phyloP scores from a whole-genome alignment of 2,113 vertebrate genomes.

The Phodopus roborovskii region DNA sequence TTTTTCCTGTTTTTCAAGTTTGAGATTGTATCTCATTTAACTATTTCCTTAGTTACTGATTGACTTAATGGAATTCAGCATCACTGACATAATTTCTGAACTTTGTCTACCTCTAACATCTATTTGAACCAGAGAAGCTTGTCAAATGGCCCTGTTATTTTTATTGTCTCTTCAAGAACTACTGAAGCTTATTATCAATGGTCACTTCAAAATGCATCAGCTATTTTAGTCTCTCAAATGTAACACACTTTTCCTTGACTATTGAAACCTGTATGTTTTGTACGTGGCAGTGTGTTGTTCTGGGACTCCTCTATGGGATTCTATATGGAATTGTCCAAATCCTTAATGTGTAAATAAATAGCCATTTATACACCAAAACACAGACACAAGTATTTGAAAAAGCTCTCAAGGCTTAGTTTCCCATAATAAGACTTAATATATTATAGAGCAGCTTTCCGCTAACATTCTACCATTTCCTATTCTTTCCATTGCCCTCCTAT shows the following conservation, averaged over 20 bases:
- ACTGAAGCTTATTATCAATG: conserved; percentile 66
- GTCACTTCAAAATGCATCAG: conserved; percentile 64
- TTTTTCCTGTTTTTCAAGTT: conserved; percentile 79
- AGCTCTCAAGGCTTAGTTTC: conserved; percentile 13
- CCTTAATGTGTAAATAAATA: conserved; percentile 46
- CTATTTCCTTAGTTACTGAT: conserved; percentile 82
- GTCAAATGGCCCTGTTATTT: conserved; percentile 75
- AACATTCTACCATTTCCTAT: conserved; percentile 32
- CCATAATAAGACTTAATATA: neutral
- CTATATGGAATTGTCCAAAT: conserved; percentile 47
- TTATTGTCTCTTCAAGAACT: conserved; percentile 69
- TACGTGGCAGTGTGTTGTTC: conserved; percentile 51
- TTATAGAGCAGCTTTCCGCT: conserved; percentile 16
- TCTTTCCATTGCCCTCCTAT: neutral
- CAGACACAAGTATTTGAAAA: conserved; percentile 43
- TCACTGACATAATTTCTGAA: conserved; percentile 80
- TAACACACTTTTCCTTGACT: conserved; percentile 53
- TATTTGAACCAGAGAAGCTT: conserved; percentile 70
- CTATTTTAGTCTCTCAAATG: conserved; percentile 74
- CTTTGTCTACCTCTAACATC: conserved; percentile 76
- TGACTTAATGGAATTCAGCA: conserved; percentile 79
- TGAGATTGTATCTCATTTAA: conserved; percentile 82
- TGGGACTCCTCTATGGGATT: conserved; percentile 46
- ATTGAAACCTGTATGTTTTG: conserved; percentile 61
- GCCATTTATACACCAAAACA: neutral